phyloP scores from a whole-genome alignment of 2,888 invertebrate genomes.

The Reticulitermes lucifugus region DNA sequence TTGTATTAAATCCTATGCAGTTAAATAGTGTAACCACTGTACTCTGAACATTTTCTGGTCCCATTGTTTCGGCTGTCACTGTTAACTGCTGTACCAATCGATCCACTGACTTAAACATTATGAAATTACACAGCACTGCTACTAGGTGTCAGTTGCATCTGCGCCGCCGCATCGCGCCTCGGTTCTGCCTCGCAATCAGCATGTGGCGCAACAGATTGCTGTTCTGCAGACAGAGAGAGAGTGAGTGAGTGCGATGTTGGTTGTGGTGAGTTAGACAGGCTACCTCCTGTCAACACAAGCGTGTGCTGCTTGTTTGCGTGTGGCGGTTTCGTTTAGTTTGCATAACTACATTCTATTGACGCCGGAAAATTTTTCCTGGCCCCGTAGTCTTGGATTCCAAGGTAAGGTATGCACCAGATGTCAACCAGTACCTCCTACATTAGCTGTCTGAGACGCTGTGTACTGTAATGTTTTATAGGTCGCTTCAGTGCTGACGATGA shows the following conservation, averaged over 20 bases:
- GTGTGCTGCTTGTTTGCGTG: constrained; percentile 30
- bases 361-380: not conserved
- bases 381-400: not conserved
- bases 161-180: not conserved
- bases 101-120: not conserved
- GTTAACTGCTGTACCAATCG: not conserved
- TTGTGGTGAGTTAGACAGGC: not conserved
- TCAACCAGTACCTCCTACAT: not conserved
- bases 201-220: constrained; percentile 32
- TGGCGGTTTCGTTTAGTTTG: constrained; percentile 26
- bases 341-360: not conserved
- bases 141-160: constrained; percentile 3
- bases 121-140: not conserved
- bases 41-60: too few relatives aligned
- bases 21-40: too few relatives aligned
- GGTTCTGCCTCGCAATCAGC: not conserved
- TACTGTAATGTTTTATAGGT: not conserved
- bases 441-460: not conserved
- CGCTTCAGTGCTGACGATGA: not conserved
- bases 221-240: constrained; percentile 10
- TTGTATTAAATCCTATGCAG: too few relatives aligned
- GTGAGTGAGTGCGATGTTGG: not conserved
- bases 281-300: constrained; percentile 11
- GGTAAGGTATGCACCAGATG: constrained; percentile 2
- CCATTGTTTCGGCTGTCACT: too few relatives aligned